These are phyloP conservation scores for Hippocampus kuda DNA, from an alignment of 2,797 vertebrate genomes.

Conservation along the genomic window DNA sequence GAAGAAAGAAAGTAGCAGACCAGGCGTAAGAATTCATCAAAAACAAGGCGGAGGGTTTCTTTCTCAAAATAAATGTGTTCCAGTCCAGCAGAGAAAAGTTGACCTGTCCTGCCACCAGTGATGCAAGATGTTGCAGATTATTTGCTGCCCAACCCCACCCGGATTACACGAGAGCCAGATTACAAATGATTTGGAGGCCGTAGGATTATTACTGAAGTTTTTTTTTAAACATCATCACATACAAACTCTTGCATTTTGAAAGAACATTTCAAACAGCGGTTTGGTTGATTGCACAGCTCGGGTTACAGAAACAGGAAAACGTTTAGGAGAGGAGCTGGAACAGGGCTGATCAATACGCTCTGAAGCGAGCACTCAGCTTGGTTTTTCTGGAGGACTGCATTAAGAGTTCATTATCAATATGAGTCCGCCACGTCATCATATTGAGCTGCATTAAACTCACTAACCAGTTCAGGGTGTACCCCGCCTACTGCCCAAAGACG, in stretches of 20 bases:
- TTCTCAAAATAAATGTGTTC: too few relatives aligned
- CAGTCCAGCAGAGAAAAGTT: neutral
- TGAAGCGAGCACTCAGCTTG: constrained; percentile 9
- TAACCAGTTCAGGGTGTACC: too few relatives aligned
- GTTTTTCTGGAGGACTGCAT: neutral
- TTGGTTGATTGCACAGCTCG: constrained; percentile 33
- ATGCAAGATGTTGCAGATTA: constrained; percentile 35
- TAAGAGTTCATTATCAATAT: neutral
- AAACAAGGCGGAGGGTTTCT: too few relatives aligned
- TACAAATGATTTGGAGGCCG: constrained; percentile 17
- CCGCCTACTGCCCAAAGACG: too few relatives aligned
- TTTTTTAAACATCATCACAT: neutral
- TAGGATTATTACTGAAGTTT: constrained; percentile 33
- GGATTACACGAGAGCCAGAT: constrained; percentile 45
- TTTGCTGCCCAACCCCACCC: neutral
- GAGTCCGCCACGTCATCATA: neutral
- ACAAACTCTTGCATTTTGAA: neutral
- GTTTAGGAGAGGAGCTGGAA: constrained; percentile 24
- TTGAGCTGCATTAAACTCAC: too few relatives aligned
- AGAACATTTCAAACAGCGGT: neutral
- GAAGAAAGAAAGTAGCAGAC: too few relatives aligned
- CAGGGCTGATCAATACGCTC: constrained; percentile 29
- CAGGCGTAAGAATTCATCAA: too few relatives aligned
- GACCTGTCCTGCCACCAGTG: constrained; percentile 6
- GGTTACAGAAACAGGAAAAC: constrained; percentile 23